These are phyloP conservation scores for Ichneumoninae sp. DNA, from an alignment of 2,888 invertebrate genomes.

Conservation along the genomic window DNA sequence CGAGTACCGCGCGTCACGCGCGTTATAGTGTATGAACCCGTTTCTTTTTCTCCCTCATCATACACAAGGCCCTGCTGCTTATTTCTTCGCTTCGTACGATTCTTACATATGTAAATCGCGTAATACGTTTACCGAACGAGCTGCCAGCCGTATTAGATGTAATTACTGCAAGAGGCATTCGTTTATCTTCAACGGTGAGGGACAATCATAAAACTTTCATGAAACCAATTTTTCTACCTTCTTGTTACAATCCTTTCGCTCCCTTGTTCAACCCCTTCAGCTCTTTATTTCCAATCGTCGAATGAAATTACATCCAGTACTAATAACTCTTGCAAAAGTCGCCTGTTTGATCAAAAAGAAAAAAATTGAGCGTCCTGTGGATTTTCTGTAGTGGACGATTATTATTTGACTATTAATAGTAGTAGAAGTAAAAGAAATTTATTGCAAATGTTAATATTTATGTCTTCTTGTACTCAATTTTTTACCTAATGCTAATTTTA, in stretches of 20 bases:
- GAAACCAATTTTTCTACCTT: not conserved
- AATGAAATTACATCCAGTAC: not conserved
- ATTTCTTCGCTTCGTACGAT: slow-evolving; percentile 13
- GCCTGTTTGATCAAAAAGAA: not conserved
- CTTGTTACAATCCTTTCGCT: too few species aligned
- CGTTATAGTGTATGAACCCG: not conserved
- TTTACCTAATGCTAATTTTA: too few species aligned
- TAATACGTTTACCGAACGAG: not conserved
- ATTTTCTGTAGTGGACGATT: too few species aligned
- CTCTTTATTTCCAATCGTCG: too few species aligned
- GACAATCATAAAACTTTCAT: not conserved
- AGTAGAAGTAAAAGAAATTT: too few species aligned
- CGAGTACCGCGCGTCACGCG: slow-evolving; percentile 26
- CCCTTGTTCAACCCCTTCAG: too few species aligned
- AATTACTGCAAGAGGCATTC: slow-evolving; percentile 70
- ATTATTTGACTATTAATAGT: too few species aligned
- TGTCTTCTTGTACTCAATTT: too few species aligned
- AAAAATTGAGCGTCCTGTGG: too few species aligned
- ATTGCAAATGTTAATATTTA: too few species aligned
- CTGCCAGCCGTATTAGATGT: slow-evolving; percentile 72
- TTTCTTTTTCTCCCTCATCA: slow-evolving; percentile 34
- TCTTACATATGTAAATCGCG: slow-evolving; percentile 21
- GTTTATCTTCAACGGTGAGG: not conserved
- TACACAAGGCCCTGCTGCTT: slow-evolving; percentile 8
- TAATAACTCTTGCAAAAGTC: not conserved